Conservation (phyloP, 2,888 invertebrate genomes). For the Neoitamus cyanurus region DNA sequence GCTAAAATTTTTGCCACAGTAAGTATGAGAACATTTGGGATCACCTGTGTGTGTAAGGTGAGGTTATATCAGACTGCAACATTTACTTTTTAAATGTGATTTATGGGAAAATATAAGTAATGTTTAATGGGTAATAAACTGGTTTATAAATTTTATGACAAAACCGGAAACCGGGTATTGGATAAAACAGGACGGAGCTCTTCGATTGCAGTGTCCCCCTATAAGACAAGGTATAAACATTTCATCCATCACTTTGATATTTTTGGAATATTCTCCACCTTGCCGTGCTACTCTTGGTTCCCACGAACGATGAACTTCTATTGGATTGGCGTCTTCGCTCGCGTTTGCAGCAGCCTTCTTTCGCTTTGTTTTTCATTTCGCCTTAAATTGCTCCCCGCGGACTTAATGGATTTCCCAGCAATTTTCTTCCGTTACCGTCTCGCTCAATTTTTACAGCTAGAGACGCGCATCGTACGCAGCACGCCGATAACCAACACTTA, state of each 20-base stretch:
- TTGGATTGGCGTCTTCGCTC: neutral
- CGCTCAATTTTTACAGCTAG: slow-evolving; percentile 28
- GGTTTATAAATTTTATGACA: too few relatives aligned
- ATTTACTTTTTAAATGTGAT: too few relatives aligned
- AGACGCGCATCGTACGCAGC: slow-evolving; percentile 12
- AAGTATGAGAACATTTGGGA: too few relatives aligned
- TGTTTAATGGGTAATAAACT: too few relatives aligned
- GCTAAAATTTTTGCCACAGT: too few relatives aligned
- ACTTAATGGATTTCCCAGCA: slow-evolving; percentile 43
- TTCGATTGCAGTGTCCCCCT: neutral
- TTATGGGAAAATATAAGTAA: too few relatives aligned
- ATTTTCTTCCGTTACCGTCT: neutral
- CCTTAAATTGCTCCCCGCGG: slow-evolving; percentile 35
- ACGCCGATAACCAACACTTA: slow-evolving; percentile 16
- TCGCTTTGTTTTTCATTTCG: slow-evolving; percentile 28
- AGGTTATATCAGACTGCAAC: too few relatives aligned
- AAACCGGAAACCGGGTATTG: too few relatives aligned
- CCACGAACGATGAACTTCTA: neutral
- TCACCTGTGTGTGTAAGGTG: too few relatives aligned
- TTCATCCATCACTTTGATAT: slow-evolving; percentile 34
- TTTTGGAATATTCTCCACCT: neutral
- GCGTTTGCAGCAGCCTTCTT: neutral
- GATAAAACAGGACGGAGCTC: neutral
- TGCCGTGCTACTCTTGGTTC: neutral
- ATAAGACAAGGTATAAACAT: neutral